Evolutionary conservation across 1,140 invertebrate species (phyloP), one percentile per base, ranked within the genome.

Genomic region (Nephila pilipes): DNA sequence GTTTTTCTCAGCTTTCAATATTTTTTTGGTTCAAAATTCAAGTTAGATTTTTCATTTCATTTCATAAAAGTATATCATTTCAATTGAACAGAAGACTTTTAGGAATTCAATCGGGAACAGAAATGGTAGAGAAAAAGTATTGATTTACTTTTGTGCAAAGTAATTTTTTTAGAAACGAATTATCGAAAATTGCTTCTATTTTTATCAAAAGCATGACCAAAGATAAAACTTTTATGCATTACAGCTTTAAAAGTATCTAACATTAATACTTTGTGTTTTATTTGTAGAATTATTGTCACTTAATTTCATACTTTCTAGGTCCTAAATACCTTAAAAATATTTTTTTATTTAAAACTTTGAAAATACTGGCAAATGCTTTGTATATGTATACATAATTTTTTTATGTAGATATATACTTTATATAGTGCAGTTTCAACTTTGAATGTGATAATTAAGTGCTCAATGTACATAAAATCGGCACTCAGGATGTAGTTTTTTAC

Each of bases 371-470:
- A 1, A 75, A 32, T 32, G n/a, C n/a, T 63, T 63, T 12, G 22
- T 63, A 63, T 10, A n/a, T 63, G 5, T n/a, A n/a, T 10, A 25
- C 0, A 25, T 8, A 25, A 63, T 25, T 6, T n/a, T 20, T 60
- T 60, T 60, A 22, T 60, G 8, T 20, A 16, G 6, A 60, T 22
- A n/a, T 60, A 20, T 60, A 2, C 22, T n/a, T 25, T 25, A 65
- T 65, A n/a, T 25, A 65, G n/a, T 65, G n/a, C n/a, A 25, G n/a
- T 65, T 65, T 12, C 20, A 65, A 65, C 10, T 65, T 25, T 65
- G 22, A 25, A 65, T 65, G 63, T 65, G 63, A 75, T 75, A 75
- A 2, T 75, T 36, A 32, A 75, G 16, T 75, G 69, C 69, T 75
- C 69, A 75, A 75, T 75, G 69, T 75, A 36, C 18, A 75, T 36